Evolutionary conservation across 2,113 vertebrate species (phyloP).

Genomic region (Antennarius striatus): DNA sequence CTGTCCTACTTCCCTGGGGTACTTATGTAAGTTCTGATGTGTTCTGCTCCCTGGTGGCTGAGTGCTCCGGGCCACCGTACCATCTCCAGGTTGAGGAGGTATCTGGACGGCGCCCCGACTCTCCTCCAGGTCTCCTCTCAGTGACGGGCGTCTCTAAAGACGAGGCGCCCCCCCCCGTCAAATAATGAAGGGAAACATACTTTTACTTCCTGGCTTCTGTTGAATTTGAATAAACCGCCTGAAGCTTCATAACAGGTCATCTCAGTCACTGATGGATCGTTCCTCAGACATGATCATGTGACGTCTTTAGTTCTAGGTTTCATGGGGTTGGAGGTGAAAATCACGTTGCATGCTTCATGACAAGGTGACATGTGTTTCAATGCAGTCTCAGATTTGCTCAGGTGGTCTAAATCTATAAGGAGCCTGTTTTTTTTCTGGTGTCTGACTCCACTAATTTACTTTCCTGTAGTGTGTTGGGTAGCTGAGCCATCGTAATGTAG

Average conservation of each 20-base stretch:
- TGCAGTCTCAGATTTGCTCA: background rate
- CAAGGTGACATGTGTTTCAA: background rate
- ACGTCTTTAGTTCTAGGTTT: conserved; percentile 20
- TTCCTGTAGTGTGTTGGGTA: conserved; percentile 28
- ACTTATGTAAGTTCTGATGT: conserved; percentile 24
- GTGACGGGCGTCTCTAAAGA: conserved; percentile 15
- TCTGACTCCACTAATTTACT: conserved; percentile 19
- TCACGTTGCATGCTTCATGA: conserved; percentile 7
- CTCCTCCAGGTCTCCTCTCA: background rate
- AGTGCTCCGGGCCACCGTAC: background rate
- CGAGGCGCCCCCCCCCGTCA: conserved; percentile 3
- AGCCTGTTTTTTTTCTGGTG: conserved; percentile 2
- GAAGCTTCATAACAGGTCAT: conserved; percentile 13
- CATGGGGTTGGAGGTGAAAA: conserved; percentile 19
- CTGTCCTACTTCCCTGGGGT: conserved; percentile 32
- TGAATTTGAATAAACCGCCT: conserved; percentile 25
- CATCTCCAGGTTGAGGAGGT: conserved; percentile 5
- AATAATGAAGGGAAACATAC: background rate
- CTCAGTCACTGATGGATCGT: background rate
- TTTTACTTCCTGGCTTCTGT: background rate
- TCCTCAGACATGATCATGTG: conserved; percentile 14
- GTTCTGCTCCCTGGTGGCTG: conserved; percentile 18
- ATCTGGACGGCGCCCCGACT: background rate
- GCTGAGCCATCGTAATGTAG: conserved; percentile 27
- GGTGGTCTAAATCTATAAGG: conserved; percentile 19